Percentiles rank a stretch among this genome's conserved stretches.
These are phyloP conservation scores for Ceratina japonica DNA, from an alignment of 1,140 invertebrate species.

Conservation along the genomic window DNA sequence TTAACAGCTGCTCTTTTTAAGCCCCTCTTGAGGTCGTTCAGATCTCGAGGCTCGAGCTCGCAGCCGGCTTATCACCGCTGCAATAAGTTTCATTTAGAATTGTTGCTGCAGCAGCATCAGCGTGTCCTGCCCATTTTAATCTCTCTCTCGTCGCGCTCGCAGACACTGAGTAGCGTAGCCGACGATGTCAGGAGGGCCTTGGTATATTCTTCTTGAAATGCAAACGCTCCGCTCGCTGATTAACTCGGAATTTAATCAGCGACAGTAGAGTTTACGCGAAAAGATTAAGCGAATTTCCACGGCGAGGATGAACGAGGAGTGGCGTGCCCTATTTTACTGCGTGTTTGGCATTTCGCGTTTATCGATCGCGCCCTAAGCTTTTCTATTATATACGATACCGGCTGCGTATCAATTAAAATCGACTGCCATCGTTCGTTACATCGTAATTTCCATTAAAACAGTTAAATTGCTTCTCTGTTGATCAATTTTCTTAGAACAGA, in stretches of 20 bases:
- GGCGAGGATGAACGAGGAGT: not conserved
- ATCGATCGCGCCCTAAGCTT: too few relatives aligned
- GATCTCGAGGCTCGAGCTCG: not conserved
- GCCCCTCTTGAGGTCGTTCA: not conserved
- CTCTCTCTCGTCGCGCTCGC: not conserved
- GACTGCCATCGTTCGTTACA: too few relatives aligned
- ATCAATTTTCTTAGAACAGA: too few relatives aligned
- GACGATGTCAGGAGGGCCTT: not conserved
- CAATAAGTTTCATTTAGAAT: not conserved
- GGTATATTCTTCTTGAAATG: conserved; percentile 60
- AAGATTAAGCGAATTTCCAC: conserved; percentile 41
- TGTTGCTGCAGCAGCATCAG: not conserved
- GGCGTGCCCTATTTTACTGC: not conserved
- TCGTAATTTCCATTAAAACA: too few relatives aligned
- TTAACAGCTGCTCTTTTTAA: not conserved
- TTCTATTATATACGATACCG: too few relatives aligned
- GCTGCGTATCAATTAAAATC: too few relatives aligned
- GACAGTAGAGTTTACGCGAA: conserved; percentile 54
- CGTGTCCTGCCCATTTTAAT: not conserved
- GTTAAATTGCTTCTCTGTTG: too few relatives aligned
- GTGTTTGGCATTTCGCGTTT: too few relatives aligned
- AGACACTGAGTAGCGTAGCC: not conserved
- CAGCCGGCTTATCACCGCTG: not conserved
- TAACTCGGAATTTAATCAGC: conserved; percentile 67
- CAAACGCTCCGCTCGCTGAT: conserved; percentile 51